phyloP scores from a whole-genome alignment of 1,140 invertebrate genomes.

The Bombus picipes region DNA sequence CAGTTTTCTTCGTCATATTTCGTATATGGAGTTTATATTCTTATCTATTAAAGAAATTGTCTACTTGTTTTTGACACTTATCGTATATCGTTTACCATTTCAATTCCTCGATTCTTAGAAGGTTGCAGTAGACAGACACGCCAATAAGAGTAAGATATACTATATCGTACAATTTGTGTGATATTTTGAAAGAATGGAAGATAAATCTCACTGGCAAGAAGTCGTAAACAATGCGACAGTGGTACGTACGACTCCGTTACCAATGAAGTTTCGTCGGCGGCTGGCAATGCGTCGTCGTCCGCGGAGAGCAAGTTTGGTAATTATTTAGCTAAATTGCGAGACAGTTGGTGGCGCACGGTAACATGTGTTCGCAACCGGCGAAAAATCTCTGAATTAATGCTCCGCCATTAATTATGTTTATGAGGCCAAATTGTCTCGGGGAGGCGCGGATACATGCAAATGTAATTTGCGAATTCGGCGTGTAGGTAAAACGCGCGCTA shows the following conservation, averaged over 20 bases:
- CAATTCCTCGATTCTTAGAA: not conserved
- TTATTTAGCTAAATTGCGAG: constrained; percentile 82
- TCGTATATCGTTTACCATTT: too few relatives aligned
- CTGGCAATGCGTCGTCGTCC: constrained; percentile 62
- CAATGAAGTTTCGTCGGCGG: constrained; percentile 56
- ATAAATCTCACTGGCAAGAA: not conserved
- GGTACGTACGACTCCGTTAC: constrained; percentile 31
- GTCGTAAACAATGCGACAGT: constrained; percentile 15
- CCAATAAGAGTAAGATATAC: not conserved
- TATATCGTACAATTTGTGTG: not conserved
- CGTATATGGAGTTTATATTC: too few relatives aligned
- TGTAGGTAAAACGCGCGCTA: constrained; percentile 45
- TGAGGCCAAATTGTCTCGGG: constrained; percentile 78
- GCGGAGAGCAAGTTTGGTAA: constrained; percentile 78
- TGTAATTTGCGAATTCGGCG: constrained; percentile 68
- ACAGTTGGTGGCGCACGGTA: constrained; percentile 78
- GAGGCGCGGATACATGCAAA: constrained; percentile 72
- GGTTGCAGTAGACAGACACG: not conserved
- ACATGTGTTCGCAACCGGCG: constrained; percentile 77
- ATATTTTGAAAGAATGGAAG: not conserved
- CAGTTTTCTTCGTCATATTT: too few relatives aligned
- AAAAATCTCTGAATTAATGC: constrained; percentile 82
- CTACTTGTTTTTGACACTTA: too few relatives aligned
- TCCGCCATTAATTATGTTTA: constrained; percentile 82
- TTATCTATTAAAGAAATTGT: too few relatives aligned